These are phyloP conservation scores for Meiosimyza platycephala DNA, from an alignment of 2,888 invertebrate species.

Conservation along the genomic window DNA sequence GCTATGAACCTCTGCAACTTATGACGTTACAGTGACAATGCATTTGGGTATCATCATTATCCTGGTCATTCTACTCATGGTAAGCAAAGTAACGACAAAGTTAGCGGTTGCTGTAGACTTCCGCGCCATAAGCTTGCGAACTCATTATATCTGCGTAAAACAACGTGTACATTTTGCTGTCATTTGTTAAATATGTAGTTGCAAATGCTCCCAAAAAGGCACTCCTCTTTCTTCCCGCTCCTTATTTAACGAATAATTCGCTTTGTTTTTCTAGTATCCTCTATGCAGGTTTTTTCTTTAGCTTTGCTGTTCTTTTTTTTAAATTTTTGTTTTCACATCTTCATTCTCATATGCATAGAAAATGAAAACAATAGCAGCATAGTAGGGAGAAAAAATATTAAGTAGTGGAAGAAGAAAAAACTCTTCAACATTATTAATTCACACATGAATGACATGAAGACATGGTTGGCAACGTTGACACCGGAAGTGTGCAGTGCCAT, in stretches of 20 bases:
- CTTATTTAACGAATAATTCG: slow-evolving; percentile 25
- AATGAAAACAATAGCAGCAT: neutral
- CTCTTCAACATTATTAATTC: slow-evolving; percentile 45
- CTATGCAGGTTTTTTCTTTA: neutral
- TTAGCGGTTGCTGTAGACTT: neutral
- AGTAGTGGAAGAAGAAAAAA: neutral
- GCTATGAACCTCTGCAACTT: too few relatives aligned
- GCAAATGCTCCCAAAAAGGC: slow-evolving; percentile 2
- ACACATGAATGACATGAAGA: slow-evolving; percentile 47
- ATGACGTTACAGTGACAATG: slow-evolving; percentile 2
- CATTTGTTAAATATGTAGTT: neutral
- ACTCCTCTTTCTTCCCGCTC: neutral
- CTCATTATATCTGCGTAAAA: neutral
- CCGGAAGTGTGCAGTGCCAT: neutral
- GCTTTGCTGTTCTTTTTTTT: neutral
- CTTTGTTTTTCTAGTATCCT: neutral
- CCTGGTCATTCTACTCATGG: neutral
- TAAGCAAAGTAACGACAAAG: neutral
- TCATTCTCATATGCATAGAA: too few relatives aligned
- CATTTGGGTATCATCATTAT: slow-evolving; percentile 14
- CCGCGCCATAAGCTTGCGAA: neutral
- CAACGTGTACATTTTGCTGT: neutral
- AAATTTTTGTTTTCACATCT: neutral
- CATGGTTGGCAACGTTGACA: slow-evolving; percentile 21
- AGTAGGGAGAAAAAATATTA: neutral